Evolutionary conservation across 2,113 vertebrate genomes (phyloP), one percentile per base, ranked within the genome.

Genomic region (Myotis davidii): DNA sequence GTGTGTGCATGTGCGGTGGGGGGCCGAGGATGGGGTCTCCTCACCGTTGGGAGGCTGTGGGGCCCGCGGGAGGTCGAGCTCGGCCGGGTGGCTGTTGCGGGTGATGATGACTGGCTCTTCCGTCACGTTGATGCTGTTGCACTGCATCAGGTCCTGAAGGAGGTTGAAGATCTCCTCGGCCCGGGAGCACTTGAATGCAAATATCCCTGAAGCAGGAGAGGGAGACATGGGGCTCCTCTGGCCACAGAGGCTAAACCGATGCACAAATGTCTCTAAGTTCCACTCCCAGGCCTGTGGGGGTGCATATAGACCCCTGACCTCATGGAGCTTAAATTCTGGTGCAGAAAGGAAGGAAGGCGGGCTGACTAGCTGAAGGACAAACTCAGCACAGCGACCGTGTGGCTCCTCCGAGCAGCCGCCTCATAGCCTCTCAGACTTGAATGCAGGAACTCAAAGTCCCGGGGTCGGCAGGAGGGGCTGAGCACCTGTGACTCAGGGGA

Each of bases 131-230:
- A 99, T 99, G 97, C 99, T 99, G 98, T 99, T 99, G 87, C 99
- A 99, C 96, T 99, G 99, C 99, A 99, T 99, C 98, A 99, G 98
- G 81, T 99, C 99, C 98, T 99, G 99, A 39, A 99, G 99, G 92
- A 99, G 98, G 96, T 99, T 99, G 98, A 99, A 99, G 98, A 99
- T 99, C 94, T 99, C 99, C 97, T 99, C 99, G 1, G 99, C 99
- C 95, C 99, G 98, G 70, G 99, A 98, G 97, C 99, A 99, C 97
- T 99, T 99, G 98, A 99, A 99, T 56, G 99, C 99, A 98, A 99
- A 99, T 97, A 99, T 99, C 94, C 99, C 99, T 99, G 97, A 48
- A 72, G 16, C 72, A 96, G 93, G 59, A 70, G 82, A 39, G 21
- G 85, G 84, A 9, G 88, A 32, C n/a, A 48, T 20, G 52, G 83